Base-by-base conservation (phyloP, 2,797 vertebrate genomes). In the Protosalanx chinensis region DNA sequence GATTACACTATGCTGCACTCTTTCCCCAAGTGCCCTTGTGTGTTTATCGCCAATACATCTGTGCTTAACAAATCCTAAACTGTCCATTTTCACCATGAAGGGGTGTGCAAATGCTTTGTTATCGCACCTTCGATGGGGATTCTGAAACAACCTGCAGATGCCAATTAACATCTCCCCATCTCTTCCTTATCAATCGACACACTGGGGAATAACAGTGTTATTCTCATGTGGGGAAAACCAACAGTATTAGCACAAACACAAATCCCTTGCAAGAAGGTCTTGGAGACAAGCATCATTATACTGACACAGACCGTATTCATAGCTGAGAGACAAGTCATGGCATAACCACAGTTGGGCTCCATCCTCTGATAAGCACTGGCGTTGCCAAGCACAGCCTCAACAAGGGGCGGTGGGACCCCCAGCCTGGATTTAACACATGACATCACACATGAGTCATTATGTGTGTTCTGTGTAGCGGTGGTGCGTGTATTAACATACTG, bases 371-470 rank as follows among this genome's bases (percentile, higher is more conserved):
- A 20, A 35, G 46, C 27, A 51, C 20, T 18, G n/a, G 13, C 12
- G 27, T 15, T 32, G 13, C 8, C 79, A 33, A 83, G 75, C 88
- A 88, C 15, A 67, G 37, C 46, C 29, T 51, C 37, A 27, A 53
- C 32, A 12, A 46, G 30, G 32, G 7, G 16, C 5, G 23, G 8
- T 10, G 53, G 7, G 10, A 37, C 18, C n/a, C n/a, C 46, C 18
- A 71, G 18, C 51, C 51, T 56, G 51, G 51, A 64, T 46, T 85
- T 88, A 77, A 59, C 83, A 71, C 81, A 88, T 92, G 88, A 90
- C 88, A 85, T 91, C 91, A 91, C 83, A 84, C 78, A 88, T 46
- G 41, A 92, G 85, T 92, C 88, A 88, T 72, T 20, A 73, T 84
- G 37, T 70, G 33, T 70, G 68, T 70, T 57, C 51, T 64, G 63